Evolutionary conservation across 2,113 vertebrate species (phyloP).

Genomic region (Clarias magur): DNA sequence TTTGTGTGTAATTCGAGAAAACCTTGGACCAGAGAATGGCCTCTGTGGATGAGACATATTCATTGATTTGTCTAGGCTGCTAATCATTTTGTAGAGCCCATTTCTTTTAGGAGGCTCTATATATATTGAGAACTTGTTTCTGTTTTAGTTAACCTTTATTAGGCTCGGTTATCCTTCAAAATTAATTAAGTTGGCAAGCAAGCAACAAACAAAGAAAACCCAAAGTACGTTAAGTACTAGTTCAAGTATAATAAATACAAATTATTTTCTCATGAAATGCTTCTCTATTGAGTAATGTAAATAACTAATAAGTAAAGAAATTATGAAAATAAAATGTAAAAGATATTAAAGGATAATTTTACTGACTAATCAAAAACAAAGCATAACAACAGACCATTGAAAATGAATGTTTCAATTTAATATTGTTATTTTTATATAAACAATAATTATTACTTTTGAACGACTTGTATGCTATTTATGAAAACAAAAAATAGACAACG

Average conservation of each 20-base stretch:
- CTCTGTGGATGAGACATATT: slow-evolving; percentile 41
- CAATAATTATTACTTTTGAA: not conserved
- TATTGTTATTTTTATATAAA: too few relatives aligned
- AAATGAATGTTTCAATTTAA: too few relatives aligned
- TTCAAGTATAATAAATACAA: not conserved
- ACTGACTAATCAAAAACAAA: not conserved
- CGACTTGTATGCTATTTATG: not conserved
- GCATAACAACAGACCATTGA: not conserved
- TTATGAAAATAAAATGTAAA: not conserved
- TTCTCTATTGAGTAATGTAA: not conserved
- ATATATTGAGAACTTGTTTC: not conserved
- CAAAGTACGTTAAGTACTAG: not conserved
- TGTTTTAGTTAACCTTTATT: not conserved
- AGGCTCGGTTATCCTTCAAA: not conserved
- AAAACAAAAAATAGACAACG: not conserved
- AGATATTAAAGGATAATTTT: not conserved
- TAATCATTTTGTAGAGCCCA: slow-evolving; percentile 43
- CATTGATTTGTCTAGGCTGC: slow-evolving; percentile 42
- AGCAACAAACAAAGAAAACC: not conserved
- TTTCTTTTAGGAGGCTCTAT: slow-evolving; percentile 4
- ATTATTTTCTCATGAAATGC: too few relatives aligned
- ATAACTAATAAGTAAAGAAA: not conserved
- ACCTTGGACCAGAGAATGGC: slow-evolving; percentile 33
- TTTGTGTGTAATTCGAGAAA: slow-evolving; percentile 59
- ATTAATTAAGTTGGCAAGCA: not conserved